Conservation (phyloP, 2,113 vertebrate genomes). For the Mustelus asterias region DNA sequence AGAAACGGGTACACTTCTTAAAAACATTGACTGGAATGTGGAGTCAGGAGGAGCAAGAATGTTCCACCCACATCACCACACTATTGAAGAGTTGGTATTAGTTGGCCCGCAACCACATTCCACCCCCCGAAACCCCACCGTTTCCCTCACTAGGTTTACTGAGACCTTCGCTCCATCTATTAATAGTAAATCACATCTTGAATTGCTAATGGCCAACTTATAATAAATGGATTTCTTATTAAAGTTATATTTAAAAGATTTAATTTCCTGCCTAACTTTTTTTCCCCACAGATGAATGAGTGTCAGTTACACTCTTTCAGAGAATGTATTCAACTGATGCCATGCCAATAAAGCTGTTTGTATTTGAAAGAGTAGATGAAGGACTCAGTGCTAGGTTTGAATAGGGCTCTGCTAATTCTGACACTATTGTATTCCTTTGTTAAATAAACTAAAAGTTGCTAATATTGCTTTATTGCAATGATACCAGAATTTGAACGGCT, state of each 20-base stretch:
- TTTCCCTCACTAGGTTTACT: neutral
- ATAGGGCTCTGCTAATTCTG: neutral
- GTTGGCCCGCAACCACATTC: too few relatives aligned
- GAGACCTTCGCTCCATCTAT: neutral
- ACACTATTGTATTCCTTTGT: neutral
- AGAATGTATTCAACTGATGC: neutral
- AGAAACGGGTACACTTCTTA: neutral
- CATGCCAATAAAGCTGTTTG: neutral
- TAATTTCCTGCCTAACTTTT: conserved; percentile 1
- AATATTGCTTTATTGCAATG: neutral
- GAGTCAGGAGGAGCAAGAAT: neutral
- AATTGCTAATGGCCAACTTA: conserved; percentile 42
- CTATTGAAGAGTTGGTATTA: neutral
- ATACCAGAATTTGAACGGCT: conserved; percentile 12
- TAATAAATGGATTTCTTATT: neutral
- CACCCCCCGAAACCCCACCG: neutral
- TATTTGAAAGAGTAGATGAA: neutral
- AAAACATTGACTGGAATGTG: neutral
- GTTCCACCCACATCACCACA: neutral
- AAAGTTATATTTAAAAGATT: conserved; percentile 17
- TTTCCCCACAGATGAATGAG: fast-evolving
- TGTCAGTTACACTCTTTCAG: neutral
- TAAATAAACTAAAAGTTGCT: neutral
- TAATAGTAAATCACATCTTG: conserved; percentile 40
- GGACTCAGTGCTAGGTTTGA: neutral